Percentiles rank a stretch among this genome's conserved stretches.
Evolutionary conservation across 1,140 invertebrate species (phyloP).

Genomic region (Aphidius gifuensis): DNA sequence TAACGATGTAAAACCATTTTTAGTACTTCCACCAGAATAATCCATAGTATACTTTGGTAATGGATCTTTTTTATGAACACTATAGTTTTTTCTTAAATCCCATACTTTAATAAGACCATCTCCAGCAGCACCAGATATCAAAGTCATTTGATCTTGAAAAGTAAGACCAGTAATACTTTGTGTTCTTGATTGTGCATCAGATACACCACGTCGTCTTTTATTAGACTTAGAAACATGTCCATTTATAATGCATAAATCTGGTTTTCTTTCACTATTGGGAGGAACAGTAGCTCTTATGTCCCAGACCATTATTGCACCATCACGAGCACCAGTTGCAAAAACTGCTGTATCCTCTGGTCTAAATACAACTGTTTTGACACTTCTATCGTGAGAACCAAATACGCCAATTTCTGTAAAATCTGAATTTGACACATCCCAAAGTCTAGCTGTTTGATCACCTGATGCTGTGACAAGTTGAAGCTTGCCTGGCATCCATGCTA

Average conservation of each 20-base stretch:
- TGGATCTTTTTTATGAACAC: conserved; percentile 65
- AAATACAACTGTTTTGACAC: conserved; percentile 76
- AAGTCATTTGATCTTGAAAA: conserved; percentile 73
- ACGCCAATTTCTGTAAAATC: conserved; percentile 55
- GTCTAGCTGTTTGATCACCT: conserved; percentile 74
- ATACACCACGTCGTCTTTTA: conserved; percentile 49
- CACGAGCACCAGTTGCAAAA: conserved; percentile 81
- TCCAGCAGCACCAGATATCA: conserved; percentile 78
- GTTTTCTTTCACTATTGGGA: conserved; percentile 52
- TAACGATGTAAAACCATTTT: conserved; percentile 76
- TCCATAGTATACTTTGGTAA: conserved; percentile 68
- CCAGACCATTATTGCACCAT: conserved; percentile 82
- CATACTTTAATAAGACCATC: conserved; percentile 84
- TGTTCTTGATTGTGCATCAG: conserved; percentile 44
- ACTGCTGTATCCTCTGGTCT: conserved; percentile 66
- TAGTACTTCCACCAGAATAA: conserved; percentile 67
- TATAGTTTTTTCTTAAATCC: conserved; percentile 82
- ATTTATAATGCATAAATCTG: conserved; percentile 64
- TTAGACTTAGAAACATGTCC: conserved; percentile 57
- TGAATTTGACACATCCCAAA: conserved; percentile 66
- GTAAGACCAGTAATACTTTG: conserved; percentile 75
- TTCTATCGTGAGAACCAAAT: conserved; percentile 73
- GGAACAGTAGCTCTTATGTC: conserved; percentile 63
- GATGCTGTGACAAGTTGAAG: conserved; percentile 78
- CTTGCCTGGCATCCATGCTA: conserved; percentile 76